phyloP scores from a whole-genome alignment of 2,888 invertebrate species.

The Pammene aurita region DNA sequence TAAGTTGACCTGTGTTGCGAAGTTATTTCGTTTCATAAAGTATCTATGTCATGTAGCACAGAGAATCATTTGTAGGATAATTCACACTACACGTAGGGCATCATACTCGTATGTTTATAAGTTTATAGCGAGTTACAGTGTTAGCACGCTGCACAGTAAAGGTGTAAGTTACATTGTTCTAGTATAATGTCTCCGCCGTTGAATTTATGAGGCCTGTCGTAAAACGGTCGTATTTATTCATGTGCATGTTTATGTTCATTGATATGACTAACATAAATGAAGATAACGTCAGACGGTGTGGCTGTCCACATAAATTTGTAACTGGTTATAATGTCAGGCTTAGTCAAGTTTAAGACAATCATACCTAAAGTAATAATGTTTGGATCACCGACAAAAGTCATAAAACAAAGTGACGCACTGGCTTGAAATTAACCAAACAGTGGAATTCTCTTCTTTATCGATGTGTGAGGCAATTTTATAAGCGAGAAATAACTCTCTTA shows the following conservation, averaged over 20 bases:
- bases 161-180: conserved; percentile 44
- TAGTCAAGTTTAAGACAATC: not conserved
- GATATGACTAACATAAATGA: conserved; percentile 61
- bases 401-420: too few relatives aligned
- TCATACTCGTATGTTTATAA: conserved; percentile 7
- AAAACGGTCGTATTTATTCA: conserved; percentile 71
- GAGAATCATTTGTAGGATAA: not conserved
- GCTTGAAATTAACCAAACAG: too few relatives aligned
- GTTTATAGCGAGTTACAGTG: too few relatives aligned
- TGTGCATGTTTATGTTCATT: conserved; percentile 71
- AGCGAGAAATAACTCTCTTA: too few relatives aligned
- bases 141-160: conserved; percentile 13
- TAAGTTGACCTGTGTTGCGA: too few relatives aligned
- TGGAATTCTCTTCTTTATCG: too few relatives aligned
- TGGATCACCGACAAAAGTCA: too few relatives aligned
- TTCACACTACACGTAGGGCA: not conserved
- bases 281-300: conserved; percentile 41
- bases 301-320: conserved; percentile 34
- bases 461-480: too few relatives aligned
- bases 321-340: conserved; percentile 10
- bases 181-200: conserved; percentile 58
- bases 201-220: conserved; percentile 63
- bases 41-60: not conserved
- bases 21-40: too few relatives aligned
- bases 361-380: too few relatives aligned